Evolutionary conservation across 2,113 vertebrate genomes (phyloP), one percentile per base, ranked within the genome.

Genomic region (Hypomesus transpacificus): DNA sequence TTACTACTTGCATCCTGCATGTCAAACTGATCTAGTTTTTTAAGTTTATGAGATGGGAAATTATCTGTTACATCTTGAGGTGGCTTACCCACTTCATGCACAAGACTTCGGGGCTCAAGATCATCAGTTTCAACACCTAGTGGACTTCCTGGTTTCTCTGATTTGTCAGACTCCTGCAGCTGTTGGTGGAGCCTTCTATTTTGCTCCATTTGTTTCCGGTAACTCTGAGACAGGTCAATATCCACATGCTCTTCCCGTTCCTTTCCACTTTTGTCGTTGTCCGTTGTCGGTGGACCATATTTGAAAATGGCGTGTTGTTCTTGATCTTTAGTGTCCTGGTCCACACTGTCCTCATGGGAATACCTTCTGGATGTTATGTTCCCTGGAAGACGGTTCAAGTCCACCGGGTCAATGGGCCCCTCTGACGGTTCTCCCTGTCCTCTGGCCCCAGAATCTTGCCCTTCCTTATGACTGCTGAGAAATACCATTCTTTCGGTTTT

Each of bases 181-280:
- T 98, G 93, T 88, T 98, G 93, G 77, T 95, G 95, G 51, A 96
- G 80, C 61, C 94, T 91, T 53, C 97, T 93, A 54, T 95, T 98
- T 78, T 95, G 95, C 86, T 99, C 97, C 97, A 99, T 99, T 81
- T 99, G 97, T 80, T 99, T 99, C 62, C 97, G 93, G 81, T 95
- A 99, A 88, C 97, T 98, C 83, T 99, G 97, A 0, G 97, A 98
- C 82, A 97, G 93, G 83, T 99, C 97, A 0, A 99, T 99, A 78
- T 99, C 96, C 7, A 98, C 93, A 76, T 94, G 94, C 71, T 97
- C 95, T 51, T 98, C 96, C 0, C 87, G 87, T 24, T 90, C 92
- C 50, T 91, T 91, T 50, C 81, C 84, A 80, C 84, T 80, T 88
- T 94, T 96, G 57, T 95, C 94, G 77, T 89, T 65, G 87, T 87